These are phyloP conservation scores for Hirtodrosophila duncani DNA, from an alignment of 2,888 invertebrate species.

Conservation along the genomic window DNA sequence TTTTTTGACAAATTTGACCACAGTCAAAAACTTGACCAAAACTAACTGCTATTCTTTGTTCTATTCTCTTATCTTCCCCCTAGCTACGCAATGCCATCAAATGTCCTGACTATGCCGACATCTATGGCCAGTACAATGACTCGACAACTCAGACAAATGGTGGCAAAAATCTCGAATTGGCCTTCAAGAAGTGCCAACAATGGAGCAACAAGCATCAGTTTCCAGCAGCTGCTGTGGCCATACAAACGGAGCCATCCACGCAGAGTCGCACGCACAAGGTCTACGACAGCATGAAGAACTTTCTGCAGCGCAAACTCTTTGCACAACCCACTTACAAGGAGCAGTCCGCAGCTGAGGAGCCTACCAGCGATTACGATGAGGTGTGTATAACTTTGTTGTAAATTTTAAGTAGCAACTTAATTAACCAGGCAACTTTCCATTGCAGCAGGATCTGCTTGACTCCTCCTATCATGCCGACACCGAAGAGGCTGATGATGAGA, in stretches of 20 bases:
- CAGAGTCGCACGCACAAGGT: constrained; percentile 72
- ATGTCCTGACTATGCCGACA: constrained; percentile 65
- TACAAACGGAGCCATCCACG: constrained; percentile 17
- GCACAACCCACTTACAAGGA: constrained; percentile 52
- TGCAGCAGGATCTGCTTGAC: constrained; percentile 61
- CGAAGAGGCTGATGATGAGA: constrained; percentile 64
- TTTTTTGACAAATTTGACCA: constrained; percentile 23
- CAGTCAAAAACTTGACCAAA: constrained; percentile 30
- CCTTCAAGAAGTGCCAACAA: constrained; percentile 68
- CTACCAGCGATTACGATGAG: constrained; percentile 72
- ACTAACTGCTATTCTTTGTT: constrained; percentile 37
- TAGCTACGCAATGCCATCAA: constrained; percentile 62
- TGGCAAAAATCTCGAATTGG: constrained; percentile 58
- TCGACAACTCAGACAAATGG: constrained; percentile 39
- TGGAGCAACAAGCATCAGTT: constrained; percentile 64
- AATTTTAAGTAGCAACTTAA: too few species aligned
- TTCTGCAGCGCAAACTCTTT: constrained; percentile 73
- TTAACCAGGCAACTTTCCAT: too few species aligned
- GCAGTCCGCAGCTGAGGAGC: constrained; percentile 40
- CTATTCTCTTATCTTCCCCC: constrained; percentile 3
- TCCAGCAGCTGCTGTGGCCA: constrained; percentile 18
- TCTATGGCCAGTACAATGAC: constrained; percentile 50
- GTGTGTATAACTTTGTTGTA: constrained; percentile 34
- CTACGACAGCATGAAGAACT: constrained; percentile 76
- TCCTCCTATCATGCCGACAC: constrained; percentile 71